Evolutionary conservation across 2,113 vertebrate genomes (phyloP).

Genomic region (Vombatus ursinus): DNA sequence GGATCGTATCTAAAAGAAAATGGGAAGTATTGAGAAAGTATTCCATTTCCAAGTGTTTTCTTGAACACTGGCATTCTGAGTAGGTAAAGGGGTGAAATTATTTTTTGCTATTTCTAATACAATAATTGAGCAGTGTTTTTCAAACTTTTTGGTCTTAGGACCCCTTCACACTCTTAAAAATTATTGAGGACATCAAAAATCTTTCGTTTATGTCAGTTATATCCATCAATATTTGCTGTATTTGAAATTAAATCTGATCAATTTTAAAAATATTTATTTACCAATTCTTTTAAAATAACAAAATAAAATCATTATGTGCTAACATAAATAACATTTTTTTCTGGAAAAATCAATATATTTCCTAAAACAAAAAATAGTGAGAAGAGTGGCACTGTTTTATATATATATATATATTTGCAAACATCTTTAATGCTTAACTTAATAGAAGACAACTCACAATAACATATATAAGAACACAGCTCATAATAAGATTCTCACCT

Average conservation of each 20-base stretch:
- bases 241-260: not conserved
- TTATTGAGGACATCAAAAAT: not conserved
- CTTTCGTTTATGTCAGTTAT: not conserved
- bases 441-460: not conserved
- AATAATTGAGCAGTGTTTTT: not conserved
- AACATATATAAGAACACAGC: not conserved
- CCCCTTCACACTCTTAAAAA: not conserved
- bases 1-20: not conserved
- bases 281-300: not conserved
- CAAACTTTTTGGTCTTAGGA: not conserved
- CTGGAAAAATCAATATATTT: not conserved
- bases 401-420: not conserved
- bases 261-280: not conserved
- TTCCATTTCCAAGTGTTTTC: not conserved
- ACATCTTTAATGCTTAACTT: not conserved
- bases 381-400: not conserved
- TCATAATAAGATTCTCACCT: not conserved
- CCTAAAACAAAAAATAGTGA: not conserved
- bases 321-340: not conserved
- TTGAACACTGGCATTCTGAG: constrained; percentile 8
- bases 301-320: not conserved
- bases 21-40: constrained; percentile 9
- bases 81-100: not conserved
- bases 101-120: constrained; percentile 45
- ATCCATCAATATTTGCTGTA: not conserved